Conservation (phyloP, 2,113 vertebrate species). For the Speoplatyrhinus poulsoni region DNA sequence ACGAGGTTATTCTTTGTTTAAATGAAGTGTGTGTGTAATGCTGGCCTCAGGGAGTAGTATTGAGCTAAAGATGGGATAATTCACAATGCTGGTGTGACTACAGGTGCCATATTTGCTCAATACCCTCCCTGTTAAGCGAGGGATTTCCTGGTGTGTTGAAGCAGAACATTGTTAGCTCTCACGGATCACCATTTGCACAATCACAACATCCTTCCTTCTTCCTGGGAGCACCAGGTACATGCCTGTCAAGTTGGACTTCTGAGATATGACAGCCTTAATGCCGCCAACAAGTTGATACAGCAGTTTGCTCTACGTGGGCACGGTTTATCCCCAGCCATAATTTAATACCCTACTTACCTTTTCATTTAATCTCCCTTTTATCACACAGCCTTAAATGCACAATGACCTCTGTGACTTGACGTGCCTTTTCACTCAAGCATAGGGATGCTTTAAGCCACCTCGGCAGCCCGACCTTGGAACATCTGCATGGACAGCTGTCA, state of each 20-base stretch:
- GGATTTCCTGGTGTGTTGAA: too few species aligned
- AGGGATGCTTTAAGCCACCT: too few species aligned
- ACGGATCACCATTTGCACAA: not conserved
- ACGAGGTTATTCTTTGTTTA: not conserved
- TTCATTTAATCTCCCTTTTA: not conserved
- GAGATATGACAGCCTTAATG: not conserved
- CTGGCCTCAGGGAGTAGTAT: too few species aligned
- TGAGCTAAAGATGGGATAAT: not conserved
- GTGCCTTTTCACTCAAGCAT: too few species aligned
- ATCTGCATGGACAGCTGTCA: too few species aligned
- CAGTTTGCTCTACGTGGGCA: slow-evolving; percentile 30
- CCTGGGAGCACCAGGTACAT: not conserved
- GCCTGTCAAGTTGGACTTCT: not conserved
- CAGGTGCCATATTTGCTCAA: too few species aligned
- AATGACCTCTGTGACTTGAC: too few species aligned
- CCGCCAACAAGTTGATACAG: slow-evolving; percentile 5
- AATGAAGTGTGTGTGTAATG: too few species aligned
- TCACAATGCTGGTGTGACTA: not conserved
- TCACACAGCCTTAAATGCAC: not conserved
- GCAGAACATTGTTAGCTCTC: too few species aligned
- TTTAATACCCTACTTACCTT: slow-evolving; percentile 3
- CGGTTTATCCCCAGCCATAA: slow-evolving; percentile 3
- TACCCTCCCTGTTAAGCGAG: too few species aligned
- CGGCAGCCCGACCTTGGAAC: too few species aligned
- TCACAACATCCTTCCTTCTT: not conserved